Conservation (phyloP, 2,113 vertebrate species). For the Prunella himalayana region DNA sequence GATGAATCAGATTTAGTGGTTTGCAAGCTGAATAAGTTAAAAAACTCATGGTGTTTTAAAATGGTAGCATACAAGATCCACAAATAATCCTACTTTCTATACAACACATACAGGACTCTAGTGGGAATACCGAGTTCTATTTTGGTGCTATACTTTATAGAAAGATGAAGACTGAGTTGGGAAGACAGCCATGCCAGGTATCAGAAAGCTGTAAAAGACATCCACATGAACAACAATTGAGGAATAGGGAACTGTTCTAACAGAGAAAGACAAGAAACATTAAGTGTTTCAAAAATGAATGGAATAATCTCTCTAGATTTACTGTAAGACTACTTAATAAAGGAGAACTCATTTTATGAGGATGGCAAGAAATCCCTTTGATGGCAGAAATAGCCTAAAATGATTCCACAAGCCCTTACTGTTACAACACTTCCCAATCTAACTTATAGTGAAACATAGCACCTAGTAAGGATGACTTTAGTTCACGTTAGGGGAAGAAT, state of each 20-base stretch:
- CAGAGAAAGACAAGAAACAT: neutral
- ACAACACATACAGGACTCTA: neutral
- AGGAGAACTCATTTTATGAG: neutral
- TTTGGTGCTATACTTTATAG: neutral
- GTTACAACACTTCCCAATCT: neutral
- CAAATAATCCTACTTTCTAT: rapidly evolving
- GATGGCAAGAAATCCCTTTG: neutral
- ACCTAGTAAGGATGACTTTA: neutral
- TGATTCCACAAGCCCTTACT: neutral
- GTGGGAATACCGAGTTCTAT: neutral
- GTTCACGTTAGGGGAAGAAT: neutral
- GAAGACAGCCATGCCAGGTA: neutral
- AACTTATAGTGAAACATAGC: neutral
- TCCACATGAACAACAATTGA: rapidly evolving
- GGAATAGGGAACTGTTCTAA: neutral
- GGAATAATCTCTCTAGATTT: neutral
- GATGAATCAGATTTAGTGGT: neutral
- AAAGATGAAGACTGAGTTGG: neutral
- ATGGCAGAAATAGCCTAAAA: neutral
- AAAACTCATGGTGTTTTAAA: neutral
- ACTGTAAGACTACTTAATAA: neutral
- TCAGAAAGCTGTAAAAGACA: neutral
- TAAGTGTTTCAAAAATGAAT: neutral
- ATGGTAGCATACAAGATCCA: neutral
- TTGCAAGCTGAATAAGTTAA: neutral